Evolutionary conservation across 2,113 vertebrate species (phyloP).

Genomic region (Salvator merianae): DNA sequence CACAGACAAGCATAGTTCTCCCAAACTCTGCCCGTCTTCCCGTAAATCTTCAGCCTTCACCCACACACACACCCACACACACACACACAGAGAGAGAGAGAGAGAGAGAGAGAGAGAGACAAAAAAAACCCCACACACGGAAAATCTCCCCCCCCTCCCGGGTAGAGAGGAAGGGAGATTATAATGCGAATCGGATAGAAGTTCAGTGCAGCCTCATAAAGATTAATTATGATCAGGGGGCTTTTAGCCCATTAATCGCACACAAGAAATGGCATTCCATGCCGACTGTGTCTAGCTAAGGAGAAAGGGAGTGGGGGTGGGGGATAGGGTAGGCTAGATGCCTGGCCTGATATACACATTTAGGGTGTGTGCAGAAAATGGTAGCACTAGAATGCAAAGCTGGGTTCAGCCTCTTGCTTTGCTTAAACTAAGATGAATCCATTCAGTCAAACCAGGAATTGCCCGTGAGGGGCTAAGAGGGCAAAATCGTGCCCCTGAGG

Average conservation of each 20-base stretch:
- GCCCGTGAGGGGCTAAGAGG: no score
- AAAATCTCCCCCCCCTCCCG: background rate
- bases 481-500: no score
- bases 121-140: no score
- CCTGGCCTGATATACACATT: background rate
- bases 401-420: background rate
- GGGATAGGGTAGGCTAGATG: background rate
- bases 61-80: background rate
- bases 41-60: background rate
- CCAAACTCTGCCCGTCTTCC: background rate
- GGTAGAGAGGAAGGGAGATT: background rate
- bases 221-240: slow-evolving; percentile 33
- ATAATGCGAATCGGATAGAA: slow-evolving; percentile 26
- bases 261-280: slow-evolving; percentile 9
- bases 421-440: background rate
- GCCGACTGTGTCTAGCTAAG: slow-evolving; percentile 6
- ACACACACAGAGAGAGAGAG: no score
- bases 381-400: no score
- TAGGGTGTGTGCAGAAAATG: background rate
- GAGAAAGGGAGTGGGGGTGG: background rate
- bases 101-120: no score
- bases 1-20: background rate
- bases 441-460: no score
- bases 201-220: slow-evolving; percentile 22
- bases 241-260: slow-evolving; percentile 24